Evolutionary conservation across 2,113 vertebrate genomes (phyloP).

Genomic region (Neogobius melanostomus): DNA sequence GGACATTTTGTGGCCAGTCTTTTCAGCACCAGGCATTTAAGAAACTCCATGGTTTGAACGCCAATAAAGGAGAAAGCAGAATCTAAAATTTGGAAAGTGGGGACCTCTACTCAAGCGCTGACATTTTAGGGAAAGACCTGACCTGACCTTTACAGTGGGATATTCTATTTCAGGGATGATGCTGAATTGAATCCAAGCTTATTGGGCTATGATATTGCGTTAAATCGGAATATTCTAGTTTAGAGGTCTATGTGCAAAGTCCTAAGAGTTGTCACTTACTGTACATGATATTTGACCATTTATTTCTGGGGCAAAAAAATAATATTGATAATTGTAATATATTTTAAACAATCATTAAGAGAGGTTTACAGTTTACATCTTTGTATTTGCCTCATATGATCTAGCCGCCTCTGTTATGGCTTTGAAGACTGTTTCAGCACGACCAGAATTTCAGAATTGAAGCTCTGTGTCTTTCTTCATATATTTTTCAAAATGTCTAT

Average conservation of each 20-base stretch:
- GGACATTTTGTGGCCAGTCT: neutral
- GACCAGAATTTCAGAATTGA: constrained; percentile 41
- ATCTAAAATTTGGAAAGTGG: neutral
- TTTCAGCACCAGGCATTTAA: neutral
- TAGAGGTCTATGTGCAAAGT: too few species aligned
- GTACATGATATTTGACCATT: too few species aligned
- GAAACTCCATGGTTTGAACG: too few species aligned
- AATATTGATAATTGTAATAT: neutral
- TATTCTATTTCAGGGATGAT: neutral
- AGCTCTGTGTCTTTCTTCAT: constrained; percentile 1
- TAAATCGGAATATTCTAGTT: neutral
- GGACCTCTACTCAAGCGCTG: neutral
- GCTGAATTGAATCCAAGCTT: neutral
- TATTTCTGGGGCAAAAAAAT: too few species aligned
- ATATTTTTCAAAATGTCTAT: constrained; percentile 5
- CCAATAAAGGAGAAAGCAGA: too few species aligned
- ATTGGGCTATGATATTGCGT: neutral
- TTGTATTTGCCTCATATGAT: constrained; percentile 11
- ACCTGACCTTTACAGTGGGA: neutral
- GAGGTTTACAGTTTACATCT: neutral
- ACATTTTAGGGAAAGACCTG: neutral
- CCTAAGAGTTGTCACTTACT: too few species aligned
- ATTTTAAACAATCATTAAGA: neutral
- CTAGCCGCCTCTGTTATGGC: constrained; percentile 18
- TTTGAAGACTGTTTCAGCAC: constrained; percentile 30